These are phyloP conservation scores for Pediacus dermestoides DNA, from an alignment of 2,888 invertebrate genomes.

Conservation along the genomic window DNA sequence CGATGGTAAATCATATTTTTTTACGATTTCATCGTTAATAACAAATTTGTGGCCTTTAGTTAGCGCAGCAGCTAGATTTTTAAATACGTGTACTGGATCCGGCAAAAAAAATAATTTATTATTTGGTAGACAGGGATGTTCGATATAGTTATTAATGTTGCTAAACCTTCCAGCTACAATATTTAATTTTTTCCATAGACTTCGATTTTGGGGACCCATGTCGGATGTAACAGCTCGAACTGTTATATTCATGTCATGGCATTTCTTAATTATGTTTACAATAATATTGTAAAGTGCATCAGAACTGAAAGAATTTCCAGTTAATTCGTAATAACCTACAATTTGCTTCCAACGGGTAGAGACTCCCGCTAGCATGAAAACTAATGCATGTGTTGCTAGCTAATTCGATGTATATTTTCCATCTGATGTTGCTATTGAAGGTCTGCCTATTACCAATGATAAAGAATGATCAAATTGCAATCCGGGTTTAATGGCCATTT, in stretches of 20 bases:
- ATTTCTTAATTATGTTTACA: slow-evolving; percentile 2
- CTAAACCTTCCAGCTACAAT: slow-evolving; percentile 3
- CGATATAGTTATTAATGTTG: slow-evolving; percentile 6
- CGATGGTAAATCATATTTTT: slow-evolving; percentile 12
- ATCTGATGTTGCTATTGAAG: no score
- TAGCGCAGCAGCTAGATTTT: slow-evolving; percentile 16
- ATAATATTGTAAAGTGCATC: slow-evolving; percentile 2
- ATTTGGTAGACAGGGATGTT: slow-evolving; percentile 4
- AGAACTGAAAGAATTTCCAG: slow-evolving; percentile 14
- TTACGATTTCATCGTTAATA: slow-evolving; percentile 7
- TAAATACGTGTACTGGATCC: slow-evolving; percentile 16
- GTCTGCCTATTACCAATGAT: slow-evolving; percentile 9
- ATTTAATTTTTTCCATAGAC: slow-evolving; percentile 5
- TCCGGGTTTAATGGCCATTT: slow-evolving; percentile 16
- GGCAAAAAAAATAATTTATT: slow-evolving; percentile 15
- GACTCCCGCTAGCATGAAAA: slow-evolving; percentile 15
- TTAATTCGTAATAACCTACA: slow-evolving; percentile 19
- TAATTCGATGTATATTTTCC: no score
- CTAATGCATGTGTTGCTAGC: slow-evolving; percentile 10
- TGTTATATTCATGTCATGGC: neutral
- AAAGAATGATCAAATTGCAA: slow-evolving; percentile 12
- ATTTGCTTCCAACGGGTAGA: slow-evolving; percentile 21
- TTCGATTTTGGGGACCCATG: slow-evolving; percentile 11
- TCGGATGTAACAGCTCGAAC: slow-evolving; percentile 6
- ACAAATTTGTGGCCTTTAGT: slow-evolving; percentile 8